These are phyloP conservation scores for Coelinius sp. DNA, from an alignment of 2,888 invertebrate species.

Conservation along the genomic window DNA sequence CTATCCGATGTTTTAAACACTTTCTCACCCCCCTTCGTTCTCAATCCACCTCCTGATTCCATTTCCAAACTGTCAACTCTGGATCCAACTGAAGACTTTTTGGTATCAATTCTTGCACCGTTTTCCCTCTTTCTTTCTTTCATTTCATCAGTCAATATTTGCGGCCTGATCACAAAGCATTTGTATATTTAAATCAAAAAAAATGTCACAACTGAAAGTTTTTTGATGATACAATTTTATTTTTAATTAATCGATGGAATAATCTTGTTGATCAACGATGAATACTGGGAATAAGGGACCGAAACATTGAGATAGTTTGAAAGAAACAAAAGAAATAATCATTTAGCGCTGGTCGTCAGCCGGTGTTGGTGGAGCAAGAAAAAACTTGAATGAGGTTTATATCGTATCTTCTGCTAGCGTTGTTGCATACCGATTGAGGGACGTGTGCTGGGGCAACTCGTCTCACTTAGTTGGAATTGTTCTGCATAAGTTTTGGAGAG, in stretches of 20 bases:
- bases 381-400: slow-evolving; percentile 47
- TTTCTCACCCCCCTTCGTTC: slow-evolving; percentile 42
- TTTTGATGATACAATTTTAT: slow-evolving; percentile 60
- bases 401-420: slow-evolving; percentile 15
- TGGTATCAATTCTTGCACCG: slow-evolving; percentile 21
- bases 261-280: slow-evolving; percentile 21
- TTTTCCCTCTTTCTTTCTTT: background rate
- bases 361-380: slow-evolving; percentile 34
- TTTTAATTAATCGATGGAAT: slow-evolving; percentile 61
- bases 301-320: slow-evolving; percentile 39
- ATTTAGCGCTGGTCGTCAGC: slow-evolving; percentile 19
- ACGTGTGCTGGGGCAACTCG: slow-evolving; percentile 25
- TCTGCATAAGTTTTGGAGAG: slow-evolving; percentile 55
- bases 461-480: slow-evolving; percentile 39
- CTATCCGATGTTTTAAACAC: slow-evolving; percentile 56
- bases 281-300: slow-evolving; percentile 37
- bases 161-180: slow-evolving; percentile 3
- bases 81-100: slow-evolving; percentile 23
- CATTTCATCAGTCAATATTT: slow-evolving; percentile 28
- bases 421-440: slow-evolving; percentile 50
- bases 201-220: slow-evolving; percentile 4
- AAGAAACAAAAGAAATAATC: slow-evolving; percentile 5
- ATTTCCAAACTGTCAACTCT: background rate
- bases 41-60: background rate
- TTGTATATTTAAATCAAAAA: background rate